phyloP scores from a whole-genome alignment of 2,113 vertebrate species.

The Syngnathoides biaculeatus region DNA sequence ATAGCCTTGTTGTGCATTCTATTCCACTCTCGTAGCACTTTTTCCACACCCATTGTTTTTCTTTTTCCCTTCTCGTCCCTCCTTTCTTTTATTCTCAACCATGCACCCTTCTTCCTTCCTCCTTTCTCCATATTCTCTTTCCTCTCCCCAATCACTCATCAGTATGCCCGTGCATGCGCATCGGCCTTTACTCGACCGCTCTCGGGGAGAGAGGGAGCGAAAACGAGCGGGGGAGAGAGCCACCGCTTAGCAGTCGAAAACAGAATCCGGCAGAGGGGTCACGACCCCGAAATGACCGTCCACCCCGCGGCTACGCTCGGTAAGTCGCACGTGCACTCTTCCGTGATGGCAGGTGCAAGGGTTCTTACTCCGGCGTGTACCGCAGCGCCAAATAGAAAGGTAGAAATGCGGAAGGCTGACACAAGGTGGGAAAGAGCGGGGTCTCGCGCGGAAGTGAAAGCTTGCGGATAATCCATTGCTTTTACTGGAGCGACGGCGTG shows the following conservation, averaged over 20 bases:
- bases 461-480: not conserved
- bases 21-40: constrained; percentile 14
- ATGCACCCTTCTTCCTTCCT: constrained; percentile 14
- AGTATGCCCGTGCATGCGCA: constrained; percentile 57
- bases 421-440: not conserved
- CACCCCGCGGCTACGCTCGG: constrained; percentile 28
- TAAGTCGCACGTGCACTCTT: constrained; percentile 51
- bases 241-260: constrained; percentile 58
- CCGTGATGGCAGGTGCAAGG: constrained; percentile 57
- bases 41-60: constrained; percentile 39
- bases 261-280: constrained; percentile 64
- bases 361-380: constrained; percentile 35
- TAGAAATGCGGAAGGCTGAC: not conserved
- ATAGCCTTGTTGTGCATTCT: not conserved
- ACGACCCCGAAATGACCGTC: constrained; percentile 53
- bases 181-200: constrained; percentile 55
- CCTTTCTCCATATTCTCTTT: constrained; percentile 13
- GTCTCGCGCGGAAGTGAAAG: not conserved
- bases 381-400: not conserved
- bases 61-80: constrained; percentile 27
- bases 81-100: constrained; percentile 18
- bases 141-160: constrained; percentile 46
- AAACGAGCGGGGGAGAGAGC: constrained; percentile 28
- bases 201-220: constrained; percentile 21
- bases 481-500: not conserved